Conservation (phyloP, 2,797 vertebrate genomes). For the Sebastes jordani region DNA sequence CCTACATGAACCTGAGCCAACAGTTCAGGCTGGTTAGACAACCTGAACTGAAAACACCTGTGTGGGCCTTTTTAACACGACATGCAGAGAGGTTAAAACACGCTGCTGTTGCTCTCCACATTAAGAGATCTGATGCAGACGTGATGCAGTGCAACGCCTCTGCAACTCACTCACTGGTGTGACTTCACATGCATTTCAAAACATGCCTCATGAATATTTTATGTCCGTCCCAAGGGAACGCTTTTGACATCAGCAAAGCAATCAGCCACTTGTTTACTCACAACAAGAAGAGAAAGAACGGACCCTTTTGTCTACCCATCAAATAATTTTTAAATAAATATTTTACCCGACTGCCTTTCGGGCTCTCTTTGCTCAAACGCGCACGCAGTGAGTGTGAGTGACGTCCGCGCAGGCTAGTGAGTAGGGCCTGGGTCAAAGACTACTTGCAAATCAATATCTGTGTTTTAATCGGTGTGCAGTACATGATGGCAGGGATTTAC, state of each 20-base stretch:
- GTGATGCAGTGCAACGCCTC: constrained; percentile 8
- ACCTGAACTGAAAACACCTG: neutral
- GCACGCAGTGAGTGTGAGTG: neutral
- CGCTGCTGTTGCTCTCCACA: neutral
- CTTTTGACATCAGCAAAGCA: constrained; percentile 58
- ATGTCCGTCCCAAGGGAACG: constrained; percentile 40
- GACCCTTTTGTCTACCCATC: constrained; percentile 10
- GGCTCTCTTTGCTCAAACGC: neutral
- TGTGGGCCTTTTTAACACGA: constrained; percentile 15
- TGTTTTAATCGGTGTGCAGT: constrained; percentile 54
- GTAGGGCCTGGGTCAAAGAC: constrained; percentile 41
- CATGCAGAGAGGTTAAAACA: constrained; percentile 20
- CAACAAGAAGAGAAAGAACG: constrained; percentile 17
- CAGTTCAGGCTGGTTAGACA: neutral
- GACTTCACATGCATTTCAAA: constrained; percentile 48
- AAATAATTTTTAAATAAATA: constrained; percentile 18
- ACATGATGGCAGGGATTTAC: constrained; percentile 47
- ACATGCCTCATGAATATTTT: constrained; percentile 65
- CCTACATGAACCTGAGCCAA: neutral
- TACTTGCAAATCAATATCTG: constrained; percentile 52
- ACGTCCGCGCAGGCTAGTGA: constrained; percentile 26
- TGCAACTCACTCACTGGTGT: constrained; percentile 22
- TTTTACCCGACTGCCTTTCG: neutral
- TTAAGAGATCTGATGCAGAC: constrained; percentile 10
- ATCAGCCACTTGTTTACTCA: constrained; percentile 66